Percentiles rank a stretch among this genome's conserved stretches.
Evolutionary conservation across 2,113 vertebrate genomes (phyloP).

Genomic region (Istiophorus platypterus): DNA sequence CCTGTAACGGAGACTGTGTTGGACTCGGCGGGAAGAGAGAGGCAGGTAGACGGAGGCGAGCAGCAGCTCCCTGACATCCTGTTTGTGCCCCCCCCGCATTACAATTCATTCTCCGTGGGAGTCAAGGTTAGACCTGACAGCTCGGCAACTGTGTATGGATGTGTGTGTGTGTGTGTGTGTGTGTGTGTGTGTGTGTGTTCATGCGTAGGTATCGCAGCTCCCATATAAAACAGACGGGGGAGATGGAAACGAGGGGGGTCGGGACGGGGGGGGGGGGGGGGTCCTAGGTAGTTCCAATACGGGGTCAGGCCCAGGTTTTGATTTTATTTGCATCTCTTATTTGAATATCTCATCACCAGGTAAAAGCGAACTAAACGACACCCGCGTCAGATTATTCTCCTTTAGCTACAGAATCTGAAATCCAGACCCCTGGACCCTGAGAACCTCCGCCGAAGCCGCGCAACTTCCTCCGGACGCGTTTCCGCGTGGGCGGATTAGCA

Average conservation of each 20-base stretch:
- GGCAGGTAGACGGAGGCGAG: conserved; percentile 53
- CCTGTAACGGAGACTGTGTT: conserved; percentile 41
- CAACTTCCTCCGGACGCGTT: too few relatives aligned
- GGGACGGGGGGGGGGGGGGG: conserved; percentile 48
- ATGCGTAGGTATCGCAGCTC: conserved; percentile 17
- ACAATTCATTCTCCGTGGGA: conserved; percentile 63
- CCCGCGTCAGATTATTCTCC: background rate
- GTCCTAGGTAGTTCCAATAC: conserved; percentile 46
- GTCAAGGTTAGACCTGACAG: conserved; percentile 77
- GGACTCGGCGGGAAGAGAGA: conserved; percentile 58
- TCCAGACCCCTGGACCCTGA: background rate
- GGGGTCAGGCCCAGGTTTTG: conserved; percentile 42
- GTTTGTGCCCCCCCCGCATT: conserved; percentile 69
- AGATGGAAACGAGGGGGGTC: conserved; percentile 54
- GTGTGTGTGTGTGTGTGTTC: conserved; percentile 27
- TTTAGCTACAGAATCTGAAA: background rate
- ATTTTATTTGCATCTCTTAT: conserved; percentile 19
- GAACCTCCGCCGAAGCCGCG: too few relatives aligned
- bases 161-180: conserved; percentile 32
- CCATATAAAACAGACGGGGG: conserved; percentile 59
- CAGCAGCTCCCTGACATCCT: conserved; percentile 68
- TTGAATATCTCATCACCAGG: conserved; percentile 21
- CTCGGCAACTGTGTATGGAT: conserved; percentile 55
- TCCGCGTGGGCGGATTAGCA: too few relatives aligned
- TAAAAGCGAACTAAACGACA: conserved; percentile 11